Base-by-base conservation (phyloP, 2,888 invertebrate genomes). In the Meganola albula region DNA sequence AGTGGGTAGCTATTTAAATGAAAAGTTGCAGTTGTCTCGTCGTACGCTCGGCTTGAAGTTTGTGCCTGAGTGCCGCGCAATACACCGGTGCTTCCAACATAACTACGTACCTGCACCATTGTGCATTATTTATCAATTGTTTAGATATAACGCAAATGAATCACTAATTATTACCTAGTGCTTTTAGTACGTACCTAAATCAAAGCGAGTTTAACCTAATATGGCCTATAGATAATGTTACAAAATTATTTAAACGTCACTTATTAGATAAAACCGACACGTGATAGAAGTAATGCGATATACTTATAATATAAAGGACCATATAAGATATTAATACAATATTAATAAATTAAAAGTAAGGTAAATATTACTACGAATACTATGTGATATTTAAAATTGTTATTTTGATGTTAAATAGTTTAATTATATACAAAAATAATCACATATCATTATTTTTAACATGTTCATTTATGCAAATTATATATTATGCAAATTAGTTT, bases 331-430 rank as follows among this genome's bases (percentile, higher is more conserved):
- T 69, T 53, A 72, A 66, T 74, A 76, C 79, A 78, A 74, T 75
- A 70, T 65, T 75, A 70, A 65, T 64, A 48, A 63, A 67, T 59
- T 71, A n/a, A n/a, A n/a, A n/a, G n/a, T n/a, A n/a, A 74, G 63
- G 44, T 57, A 44, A 58, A 72, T 73, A 67, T 64, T 68, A 67
- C 72, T 76, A 82, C 74, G 75, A 83, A 78, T 78, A 82, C 76
- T 82, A 82, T 78, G 80, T 83, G 80, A 83, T 84, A 82, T 80
- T 79, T 78, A 74, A 70, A 71, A 69, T 69, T 73, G 73, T 79
- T 79, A 75, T 71, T 73, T 79, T 73, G 68, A 77, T 72, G 70
- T 74, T 75, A 55, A 67, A 72, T 72, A 72, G 64, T 70, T 74
- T 73, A 72, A 68, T 70, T 63, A 49, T 75, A 76, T 67, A 74